These are phyloP conservation scores for Drosophila micromelanica DNA, from an alignment of 1,140 invertebrate genomes.

Conservation along the genomic window DNA sequence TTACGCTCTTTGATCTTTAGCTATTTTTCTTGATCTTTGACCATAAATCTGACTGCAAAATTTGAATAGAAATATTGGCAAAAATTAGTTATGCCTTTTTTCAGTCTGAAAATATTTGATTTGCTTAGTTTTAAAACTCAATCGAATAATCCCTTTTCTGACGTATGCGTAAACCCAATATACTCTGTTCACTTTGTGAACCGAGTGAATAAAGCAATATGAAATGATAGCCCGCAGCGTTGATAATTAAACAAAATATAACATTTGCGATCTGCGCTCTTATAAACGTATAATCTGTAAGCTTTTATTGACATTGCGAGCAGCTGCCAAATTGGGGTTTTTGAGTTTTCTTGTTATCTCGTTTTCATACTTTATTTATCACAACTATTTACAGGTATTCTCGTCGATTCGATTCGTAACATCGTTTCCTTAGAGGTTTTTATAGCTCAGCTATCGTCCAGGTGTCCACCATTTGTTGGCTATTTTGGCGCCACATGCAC, in stretches of 20 bases:
- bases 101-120: no score
- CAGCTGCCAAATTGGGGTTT: constrained; percentile 37
- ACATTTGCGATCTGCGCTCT: constrained; percentile 5
- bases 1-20: no score
- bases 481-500: constrained; percentile 72
- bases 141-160: no score
- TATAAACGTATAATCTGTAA: constrained; percentile 58
- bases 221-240: constrained; percentile 34
- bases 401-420: constrained; percentile 6
- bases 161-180: no score
- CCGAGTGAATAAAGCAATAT: not conserved
- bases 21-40: no score
- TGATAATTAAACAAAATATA: constrained; percentile 21
- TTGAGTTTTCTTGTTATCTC: constrained; percentile 8
- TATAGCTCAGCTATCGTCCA: constrained; percentile 68
- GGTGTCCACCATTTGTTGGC: constrained; percentile 53
- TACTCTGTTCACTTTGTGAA: no score
- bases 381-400: constrained; percentile 69
- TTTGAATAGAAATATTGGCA: no score
- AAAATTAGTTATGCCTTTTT: no score
- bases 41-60: no score
- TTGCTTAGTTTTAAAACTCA: no score
- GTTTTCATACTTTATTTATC: constrained; percentile 47
- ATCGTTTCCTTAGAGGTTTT: constrained; percentile 55
- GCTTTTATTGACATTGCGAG: constrained; percentile 72